Conservation (phyloP, 2,113 vertebrate species). For the Eublepharis macularius region DNA sequence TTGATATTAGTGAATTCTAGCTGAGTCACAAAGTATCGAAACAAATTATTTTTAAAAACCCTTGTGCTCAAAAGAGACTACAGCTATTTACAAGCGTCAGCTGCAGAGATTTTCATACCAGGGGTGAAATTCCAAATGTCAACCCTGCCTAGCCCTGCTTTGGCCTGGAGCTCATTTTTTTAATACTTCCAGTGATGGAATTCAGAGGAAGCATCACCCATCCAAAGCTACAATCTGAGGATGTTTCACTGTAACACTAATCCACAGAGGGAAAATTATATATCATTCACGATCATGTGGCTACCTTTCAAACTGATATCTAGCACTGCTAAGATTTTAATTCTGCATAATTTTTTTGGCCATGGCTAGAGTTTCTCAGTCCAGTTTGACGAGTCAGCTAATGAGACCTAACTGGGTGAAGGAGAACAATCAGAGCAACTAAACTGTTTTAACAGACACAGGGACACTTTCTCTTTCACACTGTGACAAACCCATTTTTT, state of each 20-base stretch:
- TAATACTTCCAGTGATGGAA: not conserved
- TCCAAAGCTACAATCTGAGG: not conserved
- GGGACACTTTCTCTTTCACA: not conserved
- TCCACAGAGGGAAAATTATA: not conserved
- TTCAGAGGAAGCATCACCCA: not conserved
- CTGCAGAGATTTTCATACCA: not conserved
- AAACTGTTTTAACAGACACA: not conserved
- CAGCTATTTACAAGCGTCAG: not conserved
- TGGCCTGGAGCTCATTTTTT: not conserved
- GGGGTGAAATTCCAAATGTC: not conserved
- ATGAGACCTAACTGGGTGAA: not conserved
- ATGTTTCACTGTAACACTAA: not conserved
- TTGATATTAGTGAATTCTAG: not conserved
- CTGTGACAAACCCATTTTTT: not conserved
- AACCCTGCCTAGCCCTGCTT: not conserved
- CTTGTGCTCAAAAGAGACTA: not conserved
- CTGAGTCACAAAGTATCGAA: not conserved
- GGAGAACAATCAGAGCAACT: not conserved
- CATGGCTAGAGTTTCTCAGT: not conserved
- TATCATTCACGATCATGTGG: not conserved
- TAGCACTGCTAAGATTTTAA: not conserved
- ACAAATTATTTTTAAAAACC: not conserved
- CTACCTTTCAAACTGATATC: not conserved
- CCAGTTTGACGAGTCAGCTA: not conserved
- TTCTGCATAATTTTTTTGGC: not conserved